Evolutionary conservation across 1,140 invertebrate genomes (phyloP), one percentile per base, ranked within the genome.

Genomic region (Chironomus tepperi): DNA sequence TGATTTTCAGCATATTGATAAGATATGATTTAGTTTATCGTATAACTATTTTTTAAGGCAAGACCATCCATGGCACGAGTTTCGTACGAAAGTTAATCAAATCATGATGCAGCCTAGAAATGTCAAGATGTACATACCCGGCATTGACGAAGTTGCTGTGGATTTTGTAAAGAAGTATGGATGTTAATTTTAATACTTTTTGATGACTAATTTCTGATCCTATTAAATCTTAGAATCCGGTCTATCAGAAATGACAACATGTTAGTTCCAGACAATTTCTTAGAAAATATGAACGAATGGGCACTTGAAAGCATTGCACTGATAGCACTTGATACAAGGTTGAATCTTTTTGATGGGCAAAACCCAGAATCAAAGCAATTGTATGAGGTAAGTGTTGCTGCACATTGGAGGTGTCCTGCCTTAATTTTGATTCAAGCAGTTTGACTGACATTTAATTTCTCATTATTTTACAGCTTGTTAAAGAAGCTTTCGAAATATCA

Each of bases 241-340:
- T 9, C 43, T 3, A 77, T 82, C 7, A 75, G 84, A 65, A 79
- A 86, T 75, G 78, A 83, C 73, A 81, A 84, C 73, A 84, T 83
- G 76, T 84, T 86, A 80, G 80, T 89, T 74, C 83, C 84, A 2
- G 78, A 77, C 0, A 81, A 84, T 75, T 88, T 89, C 77, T 83
- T 85, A 65, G 84, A 85, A 74, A 87, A 89, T 78, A 80, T 89
- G 76, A 87, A 88, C 76, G 85, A 88, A 79, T 88, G 89, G 87
- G 82, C 88, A 9, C 78, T 91, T 16, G 89, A 91, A 80, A 88
- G 87, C 2, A 88, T 90, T 7, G 87, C 84, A 1, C 79, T 86
- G 3, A 85, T 92, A 5, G 88, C 89, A 21, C 80, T 91, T 73
- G 88, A 91, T 16, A 84, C 83, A 15, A 83, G 89, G n/a, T 79